Evolutionary conservation across 2,113 vertebrate species (phyloP), one percentile per base, ranked within the genome.

Genomic region (Corythaeola cristata): DNA sequence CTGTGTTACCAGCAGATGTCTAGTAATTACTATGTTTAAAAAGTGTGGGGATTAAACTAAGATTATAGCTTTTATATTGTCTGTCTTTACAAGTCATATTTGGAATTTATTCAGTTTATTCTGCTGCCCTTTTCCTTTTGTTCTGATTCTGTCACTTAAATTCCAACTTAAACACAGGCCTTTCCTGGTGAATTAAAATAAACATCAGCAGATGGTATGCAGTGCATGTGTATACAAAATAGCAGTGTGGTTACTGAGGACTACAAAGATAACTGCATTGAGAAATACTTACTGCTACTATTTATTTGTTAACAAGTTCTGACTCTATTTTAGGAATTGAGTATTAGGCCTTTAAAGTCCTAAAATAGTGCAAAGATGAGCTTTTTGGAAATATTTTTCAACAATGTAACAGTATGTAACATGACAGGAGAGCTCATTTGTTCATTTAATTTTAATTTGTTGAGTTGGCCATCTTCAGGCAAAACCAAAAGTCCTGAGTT

Each of bases 11-110:
- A 97, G 98, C 98, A 98, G 98, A 98, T 98, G 98, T 98, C 96
- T 96, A 96, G 32, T 98, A 98, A 98, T 98, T 98, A 98, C 98
- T 98, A 91, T 98, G 97, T 98, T 98, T 98, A 97, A 98, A 97
- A 97, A 97, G 96, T 96, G 96, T 90, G 80, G 91, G 93, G 97
- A 97, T 98, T 98, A 97, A 97, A 97, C 96, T 97, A 98, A 97
- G 98, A 98, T 98, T 98, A 98, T 97, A 98, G 98, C 97, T 98
- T 98, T 98, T 98, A 97, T 96, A 98, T 96, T 97, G 98, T 97
- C 98, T 97, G 97, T 94, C 97, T 98, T 97, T 96, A 90, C 97
- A 98, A 98, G 97, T 98, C 98, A 98, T 97, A 98, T 98, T 97
- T 98, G 97, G 97, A 98, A 98, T 98, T 97, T 98, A 97, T 98